Conservation (phyloP, 2,888 invertebrate genomes). For the Mythimna ferrago region DNA sequence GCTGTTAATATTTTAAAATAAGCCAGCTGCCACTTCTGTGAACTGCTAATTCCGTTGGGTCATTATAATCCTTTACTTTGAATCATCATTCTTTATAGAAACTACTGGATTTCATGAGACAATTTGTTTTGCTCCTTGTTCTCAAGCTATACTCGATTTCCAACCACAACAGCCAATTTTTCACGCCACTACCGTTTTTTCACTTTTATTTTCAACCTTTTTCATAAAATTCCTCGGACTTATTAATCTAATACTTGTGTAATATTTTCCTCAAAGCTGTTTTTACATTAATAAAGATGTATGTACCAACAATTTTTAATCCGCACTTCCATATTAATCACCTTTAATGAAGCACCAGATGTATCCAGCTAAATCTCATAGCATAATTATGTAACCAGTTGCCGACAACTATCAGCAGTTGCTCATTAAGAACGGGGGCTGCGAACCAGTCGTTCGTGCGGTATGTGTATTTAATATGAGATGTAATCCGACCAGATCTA, state of each 20-base stretch:
- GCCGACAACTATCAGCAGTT: conserved; percentile 21
- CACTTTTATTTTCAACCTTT: not conserved
- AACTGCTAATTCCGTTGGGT: conserved; percentile 7
- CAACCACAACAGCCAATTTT: not conserved
- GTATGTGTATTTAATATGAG: conserved; percentile 57
- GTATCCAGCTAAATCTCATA: conserved; percentile 30
- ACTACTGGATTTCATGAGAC: not conserved
- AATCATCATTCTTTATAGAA: conserved; percentile 1
- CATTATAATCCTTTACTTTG: not conserved
- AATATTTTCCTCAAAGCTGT: not conserved
- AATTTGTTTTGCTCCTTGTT: not conserved
- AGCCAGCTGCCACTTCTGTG: not conserved
- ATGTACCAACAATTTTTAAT: conserved; percentile 13
- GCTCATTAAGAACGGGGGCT: conserved; percentile 36
- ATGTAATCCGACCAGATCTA: conserved; percentile 57
- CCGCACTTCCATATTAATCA: conserved; percentile 38
- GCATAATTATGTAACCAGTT: conserved; percentile 30
- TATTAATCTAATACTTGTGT: conserved; percentile 7
- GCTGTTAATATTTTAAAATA: conserved; percentile 8
- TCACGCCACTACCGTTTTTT: not conserved
- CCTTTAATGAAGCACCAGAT: conserved; percentile 36
- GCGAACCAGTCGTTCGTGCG: conserved; percentile 45
- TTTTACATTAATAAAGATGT: conserved; percentile 25
- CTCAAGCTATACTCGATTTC: not conserved
- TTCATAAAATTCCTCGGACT: conserved; percentile 10